phyloP scores from a whole-genome alignment of 2,797 vertebrate genomes.

The Myripristis jacobus region DNA sequence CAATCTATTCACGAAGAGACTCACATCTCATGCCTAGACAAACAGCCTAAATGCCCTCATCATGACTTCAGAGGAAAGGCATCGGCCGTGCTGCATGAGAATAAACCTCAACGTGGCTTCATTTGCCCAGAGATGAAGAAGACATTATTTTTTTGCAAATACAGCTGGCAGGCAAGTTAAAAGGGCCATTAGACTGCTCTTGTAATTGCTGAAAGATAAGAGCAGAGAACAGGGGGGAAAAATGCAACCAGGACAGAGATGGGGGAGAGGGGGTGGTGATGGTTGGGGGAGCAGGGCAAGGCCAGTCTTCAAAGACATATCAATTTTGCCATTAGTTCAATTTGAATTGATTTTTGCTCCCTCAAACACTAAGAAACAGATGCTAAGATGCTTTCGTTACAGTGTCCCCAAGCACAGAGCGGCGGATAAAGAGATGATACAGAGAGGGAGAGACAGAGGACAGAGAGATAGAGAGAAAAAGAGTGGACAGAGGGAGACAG shows the following conservation, averaged over 20 bases:
- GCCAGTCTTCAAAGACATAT: constrained; percentile 85
- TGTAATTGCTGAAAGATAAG: constrained; percentile 86
- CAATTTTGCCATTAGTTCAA: constrained; percentile 84
- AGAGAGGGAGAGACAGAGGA: constrained; percentile 46
- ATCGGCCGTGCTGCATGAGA: constrained; percentile 58
- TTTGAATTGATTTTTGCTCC: constrained; percentile 80
- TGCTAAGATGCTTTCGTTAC: constrained; percentile 77
- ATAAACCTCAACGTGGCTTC: constrained; percentile 63
- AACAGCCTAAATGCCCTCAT: constrained; percentile 69
- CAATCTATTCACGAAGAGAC: constrained; percentile 46
- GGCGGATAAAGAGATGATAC: constrained; percentile 39
- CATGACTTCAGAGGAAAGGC: constrained; percentile 79
- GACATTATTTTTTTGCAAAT: constrained; percentile 77
- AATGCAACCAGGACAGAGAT: constrained; percentile 75
- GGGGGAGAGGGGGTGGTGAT: constrained; percentile 17
- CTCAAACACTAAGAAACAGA: constrained; percentile 77
- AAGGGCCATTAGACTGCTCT: constrained; percentile 83
- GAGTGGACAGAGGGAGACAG: constrained; percentile 27
- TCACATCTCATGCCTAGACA: constrained; percentile 75
- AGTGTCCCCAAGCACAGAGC: constrained; percentile 65
- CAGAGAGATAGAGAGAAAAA: constrained; percentile 29
- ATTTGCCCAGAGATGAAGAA: constrained; percentile 78
- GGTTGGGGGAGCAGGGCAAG: no score
- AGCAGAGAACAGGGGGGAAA: constrained; percentile 75
- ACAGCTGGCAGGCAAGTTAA: constrained; percentile 84